Evolutionary conservation across 2,797 vertebrate genomes (phyloP).

Genomic region (Eulemur coronatus): DNA sequence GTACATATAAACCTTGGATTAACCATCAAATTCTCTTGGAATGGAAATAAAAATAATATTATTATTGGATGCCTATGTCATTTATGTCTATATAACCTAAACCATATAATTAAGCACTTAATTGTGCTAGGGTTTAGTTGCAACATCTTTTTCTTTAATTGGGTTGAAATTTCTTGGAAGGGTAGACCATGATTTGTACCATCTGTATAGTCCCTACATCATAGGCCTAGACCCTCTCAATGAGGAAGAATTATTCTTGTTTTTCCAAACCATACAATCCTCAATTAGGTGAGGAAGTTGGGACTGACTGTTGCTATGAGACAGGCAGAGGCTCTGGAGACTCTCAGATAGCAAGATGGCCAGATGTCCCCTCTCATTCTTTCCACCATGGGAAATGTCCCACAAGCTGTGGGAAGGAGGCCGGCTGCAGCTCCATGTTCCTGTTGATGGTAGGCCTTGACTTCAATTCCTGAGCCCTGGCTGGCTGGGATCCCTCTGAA

Average conservation of each 20-base stretch:
- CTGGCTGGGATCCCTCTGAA: not conserved
- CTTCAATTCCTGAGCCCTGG: not conserved
- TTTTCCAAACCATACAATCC: not conserved
- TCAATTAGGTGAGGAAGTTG: not conserved
- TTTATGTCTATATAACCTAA: not conserved
- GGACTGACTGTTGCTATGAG: not conserved
- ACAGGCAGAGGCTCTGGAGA: not conserved
- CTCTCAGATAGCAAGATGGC: not conserved
- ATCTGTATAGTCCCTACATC: not conserved
- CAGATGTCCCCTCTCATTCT: not conserved
- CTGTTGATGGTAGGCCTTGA: not conserved
- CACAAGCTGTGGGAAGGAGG: not conserved
- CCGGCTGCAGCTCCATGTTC: not conserved
- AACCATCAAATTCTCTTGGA: not conserved
- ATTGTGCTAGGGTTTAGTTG: not conserved
- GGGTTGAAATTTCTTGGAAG: not conserved
- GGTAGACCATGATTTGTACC: not conserved
- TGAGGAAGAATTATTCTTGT: not conserved
- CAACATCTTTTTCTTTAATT: not conserved
- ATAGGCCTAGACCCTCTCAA: not conserved
- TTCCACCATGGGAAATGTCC: not conserved
- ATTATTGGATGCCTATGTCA: not conserved
- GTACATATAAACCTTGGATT: not conserved
- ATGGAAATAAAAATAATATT: constrained; percentile 14
- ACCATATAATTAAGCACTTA: not conserved